These are phyloP conservation scores for Chromobotia macracanthus DNA, from an alignment of 2,797 vertebrate genomes.

Conservation along the genomic window DNA sequence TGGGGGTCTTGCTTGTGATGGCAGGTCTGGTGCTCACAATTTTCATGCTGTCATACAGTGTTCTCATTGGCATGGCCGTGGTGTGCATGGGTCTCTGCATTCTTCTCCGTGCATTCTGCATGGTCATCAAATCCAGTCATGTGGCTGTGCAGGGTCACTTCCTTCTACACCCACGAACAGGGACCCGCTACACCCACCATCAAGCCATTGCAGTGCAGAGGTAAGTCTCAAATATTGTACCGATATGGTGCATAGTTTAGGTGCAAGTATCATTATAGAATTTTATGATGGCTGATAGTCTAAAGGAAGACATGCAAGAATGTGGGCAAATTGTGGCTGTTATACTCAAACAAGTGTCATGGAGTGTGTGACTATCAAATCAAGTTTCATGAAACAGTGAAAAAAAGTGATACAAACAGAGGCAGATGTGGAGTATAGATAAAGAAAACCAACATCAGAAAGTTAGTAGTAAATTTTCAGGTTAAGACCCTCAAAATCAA, in stretches of 20 bases:
- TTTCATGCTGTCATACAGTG: constrained; percentile 57
- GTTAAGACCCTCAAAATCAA: not conserved
- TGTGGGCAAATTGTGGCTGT: no score
- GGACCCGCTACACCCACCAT: constrained; percentile 78
- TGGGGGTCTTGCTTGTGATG: constrained; percentile 72
- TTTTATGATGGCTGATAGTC: no score
- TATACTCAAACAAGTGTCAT: no score
- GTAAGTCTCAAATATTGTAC: not conserved
- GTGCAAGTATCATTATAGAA: no score
- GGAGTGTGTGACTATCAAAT: no score
- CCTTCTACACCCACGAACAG: constrained; percentile 73
- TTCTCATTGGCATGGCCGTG: constrained; percentile 68
- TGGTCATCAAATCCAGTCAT: constrained; percentile 64
- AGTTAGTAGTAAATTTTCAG: no score
- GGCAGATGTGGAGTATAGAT: no score
- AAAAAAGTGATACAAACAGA: no score
- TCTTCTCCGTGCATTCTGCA: constrained; percentile 58
- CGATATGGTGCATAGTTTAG: no score
- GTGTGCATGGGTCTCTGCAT: constrained; percentile 70
- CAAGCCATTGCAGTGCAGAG: constrained; percentile 73
- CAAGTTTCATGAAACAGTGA: no score
- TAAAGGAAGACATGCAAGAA: no score
- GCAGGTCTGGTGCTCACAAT: constrained; percentile 62
- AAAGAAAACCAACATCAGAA: no score
- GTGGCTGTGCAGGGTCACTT: constrained; percentile 61